phyloP scores from a whole-genome alignment of 2,888 invertebrate genomes.

The Tribolium freemani region DNA sequence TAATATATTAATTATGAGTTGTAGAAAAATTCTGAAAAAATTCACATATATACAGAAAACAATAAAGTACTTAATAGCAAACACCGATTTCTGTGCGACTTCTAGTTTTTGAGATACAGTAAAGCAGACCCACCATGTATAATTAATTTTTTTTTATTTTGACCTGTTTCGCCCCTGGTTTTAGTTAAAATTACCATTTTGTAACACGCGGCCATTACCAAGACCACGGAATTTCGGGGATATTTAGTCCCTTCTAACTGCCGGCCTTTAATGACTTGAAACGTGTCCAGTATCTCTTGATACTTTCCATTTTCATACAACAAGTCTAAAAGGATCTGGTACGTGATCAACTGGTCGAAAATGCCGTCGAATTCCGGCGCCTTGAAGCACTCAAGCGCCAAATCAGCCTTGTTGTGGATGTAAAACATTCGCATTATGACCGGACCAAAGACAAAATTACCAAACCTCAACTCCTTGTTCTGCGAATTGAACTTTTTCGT shows the following conservation, averaged over 20 bases:
- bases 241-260: conserved; percentile 76
- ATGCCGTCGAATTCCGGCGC: conserved; percentile 75
- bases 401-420: conserved; percentile 76
- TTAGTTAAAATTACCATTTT: conserved; percentile 73
- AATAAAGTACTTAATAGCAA: no score
- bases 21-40: no score
- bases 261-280: conserved; percentile 73
- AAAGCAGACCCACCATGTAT: no score
- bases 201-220: conserved; percentile 80
- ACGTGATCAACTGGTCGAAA: conserved; percentile 80
- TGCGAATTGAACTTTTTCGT: conserved; percentile 81
- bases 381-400: conserved; percentile 78
- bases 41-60: no score
- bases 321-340: conserved; percentile 80
- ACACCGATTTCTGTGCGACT: no score
- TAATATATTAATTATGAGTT: no score
- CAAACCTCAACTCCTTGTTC: conserved; percentile 80
- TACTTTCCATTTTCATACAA: conserved; percentile 79
- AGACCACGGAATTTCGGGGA: conserved; percentile 78
- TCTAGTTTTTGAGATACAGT: no score
- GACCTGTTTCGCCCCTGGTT: no score
- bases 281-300: conserved; percentile 76
- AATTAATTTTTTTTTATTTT: not conserved
- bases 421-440: conserved; percentile 86
- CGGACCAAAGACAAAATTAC: conserved; percentile 86